Evolutionary conservation across 2,113 vertebrate genomes (phyloP).

Genomic region (Fulica atra): DNA sequence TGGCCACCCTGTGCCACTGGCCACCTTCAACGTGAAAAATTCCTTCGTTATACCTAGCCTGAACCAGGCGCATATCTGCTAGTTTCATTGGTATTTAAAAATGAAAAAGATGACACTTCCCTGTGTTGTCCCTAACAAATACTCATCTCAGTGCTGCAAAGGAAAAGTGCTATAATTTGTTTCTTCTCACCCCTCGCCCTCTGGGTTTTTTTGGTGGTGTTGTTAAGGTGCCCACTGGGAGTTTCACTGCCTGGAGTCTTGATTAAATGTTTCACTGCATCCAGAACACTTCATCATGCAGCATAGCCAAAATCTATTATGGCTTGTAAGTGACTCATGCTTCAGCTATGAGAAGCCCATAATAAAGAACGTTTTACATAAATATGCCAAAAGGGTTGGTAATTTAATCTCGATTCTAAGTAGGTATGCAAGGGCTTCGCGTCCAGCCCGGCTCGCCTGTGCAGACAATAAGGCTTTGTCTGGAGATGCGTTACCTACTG

Average conservation of each 20-base stretch:
- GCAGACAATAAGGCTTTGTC: conserved; percentile 64
- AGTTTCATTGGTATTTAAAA: neutral
- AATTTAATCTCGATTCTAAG: conserved; percentile 69
- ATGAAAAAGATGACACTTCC: neutral
- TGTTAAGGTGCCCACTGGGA: conserved; percentile 69
- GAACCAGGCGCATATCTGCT: neutral
- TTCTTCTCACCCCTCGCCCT: neutral
- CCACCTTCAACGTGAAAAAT: neutral
- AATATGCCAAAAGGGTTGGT: conserved; percentile 77
- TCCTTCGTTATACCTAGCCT: neutral
- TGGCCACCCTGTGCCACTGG: neutral
- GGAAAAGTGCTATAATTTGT: conserved; percentile 6
- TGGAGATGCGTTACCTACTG: neutral
- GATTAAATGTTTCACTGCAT: conserved; percentile 73
- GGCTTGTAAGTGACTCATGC: conserved; percentile 80
- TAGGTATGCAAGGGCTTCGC: conserved; percentile 46
- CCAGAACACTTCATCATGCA: conserved; percentile 82
- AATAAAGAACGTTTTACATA: conserved; percentile 77
- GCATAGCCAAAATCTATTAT: conserved; percentile 74
- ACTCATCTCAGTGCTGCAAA: neutral
- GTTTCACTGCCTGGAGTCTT: conserved; percentile 69
- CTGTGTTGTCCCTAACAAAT: neutral
- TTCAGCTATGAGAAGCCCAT: conserved; percentile 73
- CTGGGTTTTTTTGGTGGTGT: neutral
- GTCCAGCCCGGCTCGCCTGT: neutral